Evolutionary conservation across 2,888 invertebrate species (phyloP).

Genomic region (Macrophya annulata): DNA sequence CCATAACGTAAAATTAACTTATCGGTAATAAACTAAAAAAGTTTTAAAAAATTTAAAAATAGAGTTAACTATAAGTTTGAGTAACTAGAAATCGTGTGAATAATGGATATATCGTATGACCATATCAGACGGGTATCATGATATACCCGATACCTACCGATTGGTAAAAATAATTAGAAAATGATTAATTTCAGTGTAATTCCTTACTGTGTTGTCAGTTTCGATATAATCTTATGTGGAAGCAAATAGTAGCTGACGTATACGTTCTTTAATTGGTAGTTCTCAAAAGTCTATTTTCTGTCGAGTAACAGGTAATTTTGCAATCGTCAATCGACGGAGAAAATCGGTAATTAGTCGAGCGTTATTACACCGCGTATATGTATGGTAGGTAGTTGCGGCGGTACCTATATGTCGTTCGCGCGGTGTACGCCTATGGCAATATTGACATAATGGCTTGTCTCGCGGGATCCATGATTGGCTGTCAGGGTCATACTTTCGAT

Average conservation of each 20-base stretch:
- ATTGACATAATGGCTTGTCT: constrained; percentile 50
- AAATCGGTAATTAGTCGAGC: constrained; percentile 57
- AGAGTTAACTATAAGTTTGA: neutral
- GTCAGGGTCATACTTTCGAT: constrained; percentile 52
- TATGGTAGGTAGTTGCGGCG: constrained; percentile 8
- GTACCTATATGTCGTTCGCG: constrained; percentile 32
- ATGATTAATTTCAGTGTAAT: constrained; percentile 46
- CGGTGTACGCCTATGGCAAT: constrained; percentile 46
- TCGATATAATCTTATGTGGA: constrained; percentile 25
- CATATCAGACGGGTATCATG: neutral
- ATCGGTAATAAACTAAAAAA: neutral
- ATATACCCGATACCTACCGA: neutral
- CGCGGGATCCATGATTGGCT: constrained; percentile 48
- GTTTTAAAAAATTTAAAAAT: neutral
- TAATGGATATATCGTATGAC: constrained; percentile 13
- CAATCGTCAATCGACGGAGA: constrained; percentile 56
- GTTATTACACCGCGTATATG: constrained; percentile 45
- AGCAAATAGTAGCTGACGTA: constrained; percentile 41
- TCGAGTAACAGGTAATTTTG: constrained; percentile 48
- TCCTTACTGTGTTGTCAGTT: constrained; percentile 28
- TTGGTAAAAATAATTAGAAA: constrained; percentile 35
- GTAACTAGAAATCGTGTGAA: constrained; percentile 24
- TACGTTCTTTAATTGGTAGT: constrained; percentile 46
- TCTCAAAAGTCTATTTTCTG: constrained; percentile 49
- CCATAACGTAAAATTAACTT: neutral